Evolutionary conservation across 2,797 vertebrate species (phyloP).

Genomic region (Xiphorhynchus erythropygius): DNA sequence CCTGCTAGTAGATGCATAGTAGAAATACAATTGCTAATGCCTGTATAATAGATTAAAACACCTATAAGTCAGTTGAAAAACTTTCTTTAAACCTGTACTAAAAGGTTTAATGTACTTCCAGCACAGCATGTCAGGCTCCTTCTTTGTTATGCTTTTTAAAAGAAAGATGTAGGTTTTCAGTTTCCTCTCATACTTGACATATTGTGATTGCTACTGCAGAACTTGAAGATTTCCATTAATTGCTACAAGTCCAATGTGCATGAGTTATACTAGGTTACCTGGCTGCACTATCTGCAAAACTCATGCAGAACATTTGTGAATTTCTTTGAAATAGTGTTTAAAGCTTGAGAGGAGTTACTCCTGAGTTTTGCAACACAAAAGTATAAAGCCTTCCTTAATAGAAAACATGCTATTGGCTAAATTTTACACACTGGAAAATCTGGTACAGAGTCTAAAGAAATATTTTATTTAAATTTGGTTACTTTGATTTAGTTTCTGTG

Average conservation of each 20-base stretch:
- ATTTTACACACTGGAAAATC: neutral
- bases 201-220: neutral
- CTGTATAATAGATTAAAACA: conserved; percentile 10
- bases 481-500: neutral
- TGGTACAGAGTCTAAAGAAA: neutral
- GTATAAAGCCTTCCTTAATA: neutral
- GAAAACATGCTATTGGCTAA: neutral
- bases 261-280: neutral
- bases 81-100: neutral
- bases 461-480: neutral
- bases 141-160: neutral
- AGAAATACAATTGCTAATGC: neutral
- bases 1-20: neutral
- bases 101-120: neutral
- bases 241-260: neutral
- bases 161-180: neutral
- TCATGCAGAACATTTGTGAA: neutral
- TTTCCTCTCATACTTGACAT: neutral
- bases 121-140: neutral
- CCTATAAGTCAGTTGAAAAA: neutral
- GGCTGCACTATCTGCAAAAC: neutral
- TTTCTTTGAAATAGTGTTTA: neutral
- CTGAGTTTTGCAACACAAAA: neutral
- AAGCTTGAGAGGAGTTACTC: neutral
- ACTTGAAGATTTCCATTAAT: neutral